Evolutionary conservation across 1,140 invertebrate species (phyloP).

Genomic region (Drosophila biarmipes): DNA sequence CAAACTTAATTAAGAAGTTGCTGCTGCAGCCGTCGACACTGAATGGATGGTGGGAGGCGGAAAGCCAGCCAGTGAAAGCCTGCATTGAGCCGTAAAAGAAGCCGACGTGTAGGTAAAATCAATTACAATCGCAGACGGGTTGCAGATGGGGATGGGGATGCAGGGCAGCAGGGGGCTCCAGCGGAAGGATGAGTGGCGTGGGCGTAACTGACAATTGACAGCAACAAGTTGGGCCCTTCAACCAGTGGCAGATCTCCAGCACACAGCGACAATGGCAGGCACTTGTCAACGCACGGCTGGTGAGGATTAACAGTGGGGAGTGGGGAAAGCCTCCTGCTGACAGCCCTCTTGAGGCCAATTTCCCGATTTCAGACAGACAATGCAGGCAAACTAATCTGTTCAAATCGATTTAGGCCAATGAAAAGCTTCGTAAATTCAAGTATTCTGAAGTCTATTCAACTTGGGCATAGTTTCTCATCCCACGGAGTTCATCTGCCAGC

Average conservation of each 20-base stretch:
- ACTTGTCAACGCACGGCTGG: constrained; percentile 47
- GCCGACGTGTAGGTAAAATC: constrained; percentile 72
- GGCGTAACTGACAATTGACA: constrained; percentile 66
- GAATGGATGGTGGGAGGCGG: constrained; percentile 13
- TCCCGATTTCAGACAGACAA: constrained; percentile 3
- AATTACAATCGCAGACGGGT: constrained; percentile 63
- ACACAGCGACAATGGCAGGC: constrained; percentile 41
- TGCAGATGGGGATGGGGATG: not conserved
- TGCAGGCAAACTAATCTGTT: constrained; percentile 7
- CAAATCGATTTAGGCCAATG: constrained; percentile 7
- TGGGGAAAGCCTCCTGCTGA: constrained; percentile 9
- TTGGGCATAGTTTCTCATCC: constrained; percentile 38
- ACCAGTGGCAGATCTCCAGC: constrained; percentile 15
- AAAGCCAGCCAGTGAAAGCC: constrained; percentile 18
- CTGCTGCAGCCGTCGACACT: constrained; percentile 49
- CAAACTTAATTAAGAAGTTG: constrained; percentile 80
- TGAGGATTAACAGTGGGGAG: constrained; percentile 50
- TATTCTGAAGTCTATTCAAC: constrained; percentile 15
- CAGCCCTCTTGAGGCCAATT: constrained; percentile 17
- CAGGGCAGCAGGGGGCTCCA: not conserved
- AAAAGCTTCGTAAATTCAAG: constrained; percentile 1
- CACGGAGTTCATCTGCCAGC: constrained; percentile 6
- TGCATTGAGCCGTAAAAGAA: constrained; percentile 52
- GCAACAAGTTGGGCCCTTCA: constrained; percentile 69
- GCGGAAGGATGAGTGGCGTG: constrained; percentile 17